A percentile compares a stretch with the other conserved stretches of the same genome.
These are phyloP conservation scores for Darevskia mixta DNA, from an alignment of 2,797 vertebrate species.

Conservation along the genomic window DNA sequence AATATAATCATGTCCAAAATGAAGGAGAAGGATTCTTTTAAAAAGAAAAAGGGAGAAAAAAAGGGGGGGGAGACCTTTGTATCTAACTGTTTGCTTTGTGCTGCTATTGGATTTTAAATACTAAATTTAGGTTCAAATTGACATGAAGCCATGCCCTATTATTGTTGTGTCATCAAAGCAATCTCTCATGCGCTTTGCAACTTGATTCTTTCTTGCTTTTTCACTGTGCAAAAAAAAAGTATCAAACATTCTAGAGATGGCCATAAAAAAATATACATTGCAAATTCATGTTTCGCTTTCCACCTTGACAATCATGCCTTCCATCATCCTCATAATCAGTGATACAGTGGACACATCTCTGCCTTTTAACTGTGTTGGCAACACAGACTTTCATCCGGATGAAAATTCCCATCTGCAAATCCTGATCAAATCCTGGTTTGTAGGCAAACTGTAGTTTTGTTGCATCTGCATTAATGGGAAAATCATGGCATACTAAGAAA, in stretches of 20 bases:
- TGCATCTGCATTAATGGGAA: not conserved
- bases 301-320: not conserved
- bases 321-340: no score
- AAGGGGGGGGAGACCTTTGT: not conserved
- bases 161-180: not conserved
- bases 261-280: not conserved
- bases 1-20: slow-evolving; percentile 62
- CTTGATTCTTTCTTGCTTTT: not conserved
- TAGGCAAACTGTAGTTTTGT: not conserved
- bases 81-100: slow-evolving; percentile 15
- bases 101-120: slow-evolving; percentile 16
- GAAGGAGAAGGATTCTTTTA: slow-evolving; percentile 44
- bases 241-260: not conserved
- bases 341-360: not conserved
- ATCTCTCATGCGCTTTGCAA: not conserved
- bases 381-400: not conserved
- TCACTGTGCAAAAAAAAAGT: not conserved
- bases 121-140: slow-evolving; percentile 35
- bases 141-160: not conserved
- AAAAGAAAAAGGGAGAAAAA: not conserved
- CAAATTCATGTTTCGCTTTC: not conserved
- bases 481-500: not conserved
- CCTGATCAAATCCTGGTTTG: not conserved
- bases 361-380: not conserved
- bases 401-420: not conserved